Percentiles rank a stretch among this genome's conserved stretches.
Evolutionary conservation across 2,113 vertebrate genomes (phyloP).

Genomic region (Greenwoodochromis staneri): DNA sequence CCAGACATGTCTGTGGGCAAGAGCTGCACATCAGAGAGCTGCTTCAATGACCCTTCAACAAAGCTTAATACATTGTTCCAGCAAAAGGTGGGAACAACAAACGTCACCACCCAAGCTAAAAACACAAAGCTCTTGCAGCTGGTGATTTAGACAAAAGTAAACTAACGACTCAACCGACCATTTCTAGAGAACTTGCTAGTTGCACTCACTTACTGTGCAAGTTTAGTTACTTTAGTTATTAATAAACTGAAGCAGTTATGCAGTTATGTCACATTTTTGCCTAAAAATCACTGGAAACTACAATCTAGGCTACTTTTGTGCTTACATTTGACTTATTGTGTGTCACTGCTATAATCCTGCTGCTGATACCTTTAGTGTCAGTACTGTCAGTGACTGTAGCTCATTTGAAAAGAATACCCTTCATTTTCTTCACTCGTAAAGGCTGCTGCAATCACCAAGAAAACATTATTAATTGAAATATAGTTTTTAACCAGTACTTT

Average conservation of each 20-base stretch:
- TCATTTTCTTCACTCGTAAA: not conserved
- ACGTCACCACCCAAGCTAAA: not conserved
- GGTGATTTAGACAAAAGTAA: not conserved
- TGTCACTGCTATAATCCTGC: not conserved
- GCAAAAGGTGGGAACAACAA: not conserved
- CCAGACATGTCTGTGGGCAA: not conserved
- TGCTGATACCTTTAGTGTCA: not conserved
- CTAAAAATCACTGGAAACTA: not conserved
- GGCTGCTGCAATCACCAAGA: not conserved
- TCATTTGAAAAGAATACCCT: not conserved
- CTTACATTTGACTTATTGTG: not conserved
- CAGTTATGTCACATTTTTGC: not conserved
- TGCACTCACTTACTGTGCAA: not conserved
- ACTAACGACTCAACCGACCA: not conserved
- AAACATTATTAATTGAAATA: not conserved
- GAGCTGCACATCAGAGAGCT: not conserved
- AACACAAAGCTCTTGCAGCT: not conserved
- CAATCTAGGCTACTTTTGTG: not conserved
- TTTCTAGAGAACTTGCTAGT: not conserved
- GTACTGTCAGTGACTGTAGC: not conserved
- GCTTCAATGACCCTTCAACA: not conserved
- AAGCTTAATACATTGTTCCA: not conserved
- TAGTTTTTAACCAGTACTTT: not conserved
- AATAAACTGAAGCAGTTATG: not conserved
- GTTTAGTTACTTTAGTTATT: not conserved